Conservation (phyloP, 2,797 vertebrate species). For the Anas flavirostris region DNA sequence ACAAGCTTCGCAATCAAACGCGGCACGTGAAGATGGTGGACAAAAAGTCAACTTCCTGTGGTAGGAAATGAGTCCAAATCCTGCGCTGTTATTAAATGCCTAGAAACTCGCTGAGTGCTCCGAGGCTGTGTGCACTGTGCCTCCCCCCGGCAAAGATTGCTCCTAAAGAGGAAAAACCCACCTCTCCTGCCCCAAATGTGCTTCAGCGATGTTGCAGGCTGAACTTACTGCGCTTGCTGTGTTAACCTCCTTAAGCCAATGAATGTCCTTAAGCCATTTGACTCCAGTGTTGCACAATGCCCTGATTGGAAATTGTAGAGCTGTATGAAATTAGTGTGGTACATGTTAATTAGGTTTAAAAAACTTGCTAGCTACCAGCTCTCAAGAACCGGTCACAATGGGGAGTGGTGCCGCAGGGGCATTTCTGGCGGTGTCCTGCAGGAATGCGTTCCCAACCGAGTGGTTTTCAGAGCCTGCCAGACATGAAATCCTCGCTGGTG, state of each 20-base stretch:
- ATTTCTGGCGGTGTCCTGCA: not conserved
- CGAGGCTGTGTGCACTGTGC: not conserved
- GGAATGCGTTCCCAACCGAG: not conserved
- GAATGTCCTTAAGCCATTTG: not conserved
- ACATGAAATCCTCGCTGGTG: not conserved
- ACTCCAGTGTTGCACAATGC: not conserved
- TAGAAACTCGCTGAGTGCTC: not conserved
- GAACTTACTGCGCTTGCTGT: not conserved
- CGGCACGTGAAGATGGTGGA: constrained; percentile 90
- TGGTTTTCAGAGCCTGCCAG: not conserved
- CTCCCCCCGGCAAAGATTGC: not conserved
- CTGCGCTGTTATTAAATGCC: not conserved
- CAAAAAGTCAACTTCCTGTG: constrained; percentile 91
- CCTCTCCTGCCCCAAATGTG: not conserved
- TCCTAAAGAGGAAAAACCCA: not conserved
- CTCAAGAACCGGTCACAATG: accelerated
- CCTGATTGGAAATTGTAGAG: not conserved
- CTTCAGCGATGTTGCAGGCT: not conserved
- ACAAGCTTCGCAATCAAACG: constrained; percentile 87
- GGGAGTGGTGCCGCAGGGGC: not conserved
- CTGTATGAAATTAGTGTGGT: not conserved
- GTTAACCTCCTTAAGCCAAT: not conserved
- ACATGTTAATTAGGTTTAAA: not conserved
- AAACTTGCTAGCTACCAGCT: not conserved
- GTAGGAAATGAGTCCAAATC: constrained; percentile 76